Evolutionary conservation across 2,797 vertebrate species (phyloP).

Genomic region (Emys orbicularis): DNA sequence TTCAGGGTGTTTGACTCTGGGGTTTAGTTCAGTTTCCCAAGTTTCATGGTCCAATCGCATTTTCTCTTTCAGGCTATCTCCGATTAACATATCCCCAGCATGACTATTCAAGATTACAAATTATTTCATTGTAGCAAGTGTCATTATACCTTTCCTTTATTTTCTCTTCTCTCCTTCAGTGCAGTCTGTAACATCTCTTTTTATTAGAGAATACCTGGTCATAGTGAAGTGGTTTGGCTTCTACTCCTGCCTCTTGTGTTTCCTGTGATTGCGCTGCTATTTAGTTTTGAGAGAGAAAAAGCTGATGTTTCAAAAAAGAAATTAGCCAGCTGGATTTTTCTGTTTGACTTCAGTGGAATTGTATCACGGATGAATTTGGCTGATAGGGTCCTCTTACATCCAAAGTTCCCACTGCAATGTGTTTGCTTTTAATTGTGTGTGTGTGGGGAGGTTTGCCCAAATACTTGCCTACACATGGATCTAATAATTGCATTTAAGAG

Average conservation of each 20-base stretch:
- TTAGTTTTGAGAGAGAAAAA: not conserved
- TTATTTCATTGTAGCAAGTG: not conserved
- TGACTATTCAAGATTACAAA: not conserved
- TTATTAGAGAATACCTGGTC: not conserved
- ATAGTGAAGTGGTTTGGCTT: not conserved
- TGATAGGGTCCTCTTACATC: not conserved
- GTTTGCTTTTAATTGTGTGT: not conserved
- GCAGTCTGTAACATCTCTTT: not conserved
- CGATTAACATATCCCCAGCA: not conserved
- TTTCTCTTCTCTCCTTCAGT: not conserved
- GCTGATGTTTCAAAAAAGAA: not conserved
- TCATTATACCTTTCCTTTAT: not conserved
- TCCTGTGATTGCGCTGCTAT: fast-evolving
- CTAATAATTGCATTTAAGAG: conserved; percentile 13
- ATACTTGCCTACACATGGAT: not conserved
- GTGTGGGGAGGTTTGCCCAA: fast-evolving
- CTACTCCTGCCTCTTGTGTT: not conserved
- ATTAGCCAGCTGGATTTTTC: not conserved
- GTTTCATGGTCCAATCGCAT: fast-evolving
- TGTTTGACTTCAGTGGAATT: not conserved
- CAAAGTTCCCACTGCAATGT: not conserved
- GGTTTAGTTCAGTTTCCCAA: not conserved
- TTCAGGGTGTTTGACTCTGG: not conserved
- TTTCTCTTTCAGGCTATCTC: not conserved
- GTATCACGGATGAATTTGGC: not conserved